phyloP scores from a whole-genome alignment of 2,113 vertebrate genomes.

The Malurus melanocephalus region DNA sequence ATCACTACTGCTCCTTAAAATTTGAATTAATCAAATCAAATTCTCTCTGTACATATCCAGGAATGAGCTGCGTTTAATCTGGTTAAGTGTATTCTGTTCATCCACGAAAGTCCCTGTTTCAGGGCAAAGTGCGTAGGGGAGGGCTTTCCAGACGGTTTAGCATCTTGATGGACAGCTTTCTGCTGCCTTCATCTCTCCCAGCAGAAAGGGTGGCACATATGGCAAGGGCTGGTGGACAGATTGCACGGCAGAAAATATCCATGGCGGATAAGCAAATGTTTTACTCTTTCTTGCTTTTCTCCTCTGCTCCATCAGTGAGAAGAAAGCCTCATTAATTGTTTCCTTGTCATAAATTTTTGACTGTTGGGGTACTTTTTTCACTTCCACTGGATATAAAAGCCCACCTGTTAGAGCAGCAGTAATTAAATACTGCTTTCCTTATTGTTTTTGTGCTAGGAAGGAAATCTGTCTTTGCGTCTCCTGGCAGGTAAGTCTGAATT shows the following conservation, averaged over 20 bases:
- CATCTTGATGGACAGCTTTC: conserved; percentile 63
- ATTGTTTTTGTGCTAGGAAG: background rate
- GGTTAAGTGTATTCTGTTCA: conserved; percentile 51
- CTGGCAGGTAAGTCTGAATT: background rate
- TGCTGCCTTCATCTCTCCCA: conserved; percentile 47
- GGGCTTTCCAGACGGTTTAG: conserved; percentile 59
- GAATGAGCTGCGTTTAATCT: conserved; percentile 34
- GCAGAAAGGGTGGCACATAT: conserved; percentile 40
- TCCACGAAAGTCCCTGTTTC: background rate
- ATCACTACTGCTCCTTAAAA: background rate
- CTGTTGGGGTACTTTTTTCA: background rate
- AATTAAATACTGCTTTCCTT: background rate
- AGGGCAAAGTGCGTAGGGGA: background rate
- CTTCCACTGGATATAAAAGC: background rate
- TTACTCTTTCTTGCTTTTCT: conserved; percentile 22
- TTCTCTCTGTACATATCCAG: background rate
- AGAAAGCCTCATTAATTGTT: conserved; percentile 1
- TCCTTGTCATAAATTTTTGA: background rate
- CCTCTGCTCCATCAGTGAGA: background rate
- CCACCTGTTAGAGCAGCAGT: background rate
- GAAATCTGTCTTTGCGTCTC: background rate
- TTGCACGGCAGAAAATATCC: conserved; percentile 47
- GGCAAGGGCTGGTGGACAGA: conserved; percentile 51
- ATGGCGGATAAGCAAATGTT: conserved; percentile 21
- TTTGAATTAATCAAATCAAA: conserved; percentile 10